Conservation (phyloP, 2,113 vertebrate species). For the Oreochromis tanganicae region DNA sequence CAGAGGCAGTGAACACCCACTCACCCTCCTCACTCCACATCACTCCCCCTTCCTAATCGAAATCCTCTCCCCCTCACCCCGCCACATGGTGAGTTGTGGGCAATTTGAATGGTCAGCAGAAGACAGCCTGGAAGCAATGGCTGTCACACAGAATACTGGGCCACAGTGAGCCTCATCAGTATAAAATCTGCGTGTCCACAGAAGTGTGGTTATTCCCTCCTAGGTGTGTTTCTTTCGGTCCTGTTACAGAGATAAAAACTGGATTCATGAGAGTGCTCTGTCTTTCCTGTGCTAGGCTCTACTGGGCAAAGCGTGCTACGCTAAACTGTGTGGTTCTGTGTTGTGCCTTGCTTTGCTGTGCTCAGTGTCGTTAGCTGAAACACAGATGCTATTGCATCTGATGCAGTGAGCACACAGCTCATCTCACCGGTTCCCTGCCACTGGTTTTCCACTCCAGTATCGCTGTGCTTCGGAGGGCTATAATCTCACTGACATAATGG, state of each 20-base stretch:
- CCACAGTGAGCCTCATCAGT: slow-evolving; percentile 14
- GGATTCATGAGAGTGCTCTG: slow-evolving; percentile 24
- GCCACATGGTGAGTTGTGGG: slow-evolving; percentile 33
- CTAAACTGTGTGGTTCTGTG: not conserved
- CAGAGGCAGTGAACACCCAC: slow-evolving; percentile 5
- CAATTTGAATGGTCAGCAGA: slow-evolving; percentile 54
- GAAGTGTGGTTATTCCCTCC: slow-evolving; percentile 28
- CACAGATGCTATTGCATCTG: slow-evolving; percentile 44
- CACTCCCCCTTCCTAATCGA: slow-evolving; percentile 13
- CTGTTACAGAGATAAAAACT: not conserved
- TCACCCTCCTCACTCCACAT: not conserved
- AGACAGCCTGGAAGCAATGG: slow-evolving; percentile 34
- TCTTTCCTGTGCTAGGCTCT: slow-evolving; percentile 11
- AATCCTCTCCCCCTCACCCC: not conserved
- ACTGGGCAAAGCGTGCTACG: not conserved
- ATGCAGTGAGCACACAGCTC: slow-evolving; percentile 38
- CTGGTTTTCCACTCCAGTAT: slow-evolving; percentile 47
- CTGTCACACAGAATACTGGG: slow-evolving; percentile 45
- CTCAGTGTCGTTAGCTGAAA: slow-evolving; percentile 40
- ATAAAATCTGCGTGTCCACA: not conserved
- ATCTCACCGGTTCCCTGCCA: slow-evolving; percentile 45
- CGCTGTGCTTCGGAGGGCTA: slow-evolving; percentile 36
- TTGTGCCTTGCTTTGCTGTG: not conserved
- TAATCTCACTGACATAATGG: slow-evolving; percentile 68
- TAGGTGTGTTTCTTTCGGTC: not conserved